Conservation (phyloP, 2,888 invertebrate species). For the Lasioglossum marginatum region DNA sequence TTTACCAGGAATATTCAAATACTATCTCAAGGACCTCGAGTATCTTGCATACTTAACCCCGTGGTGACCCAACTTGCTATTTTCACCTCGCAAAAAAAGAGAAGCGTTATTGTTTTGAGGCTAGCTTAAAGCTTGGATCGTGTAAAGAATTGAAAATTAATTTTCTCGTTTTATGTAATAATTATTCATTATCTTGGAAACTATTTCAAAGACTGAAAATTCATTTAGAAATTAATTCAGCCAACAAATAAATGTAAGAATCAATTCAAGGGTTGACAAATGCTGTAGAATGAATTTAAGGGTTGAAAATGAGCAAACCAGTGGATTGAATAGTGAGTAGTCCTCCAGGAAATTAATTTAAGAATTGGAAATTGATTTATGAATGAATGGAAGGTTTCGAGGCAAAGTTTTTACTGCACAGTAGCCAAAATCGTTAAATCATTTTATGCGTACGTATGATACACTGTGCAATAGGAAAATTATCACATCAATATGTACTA, state of each 20-base stretch:
- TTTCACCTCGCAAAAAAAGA: slow-evolving; percentile 24
- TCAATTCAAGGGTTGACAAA: neutral
- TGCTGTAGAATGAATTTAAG: neutral
- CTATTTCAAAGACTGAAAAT: neutral
- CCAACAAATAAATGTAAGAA: neutral
- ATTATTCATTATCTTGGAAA: neutral
- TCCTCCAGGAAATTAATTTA: neutral
- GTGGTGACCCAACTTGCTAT: slow-evolving; percentile 38
- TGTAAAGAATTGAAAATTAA: neutral
- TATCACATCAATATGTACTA: neutral
- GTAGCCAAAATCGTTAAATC: neutral
- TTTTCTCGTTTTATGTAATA: neutral
- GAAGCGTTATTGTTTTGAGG: neutral
- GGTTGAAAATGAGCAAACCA: neutral
- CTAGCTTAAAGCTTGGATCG: neutral
- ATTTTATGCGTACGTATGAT: neutral
- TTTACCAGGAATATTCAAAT: slow-evolving; percentile 54
- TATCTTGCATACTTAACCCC: slow-evolving; percentile 65
- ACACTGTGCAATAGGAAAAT: neutral
- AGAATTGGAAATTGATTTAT: neutral
- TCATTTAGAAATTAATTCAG: neutral
- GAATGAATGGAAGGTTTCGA: neutral
- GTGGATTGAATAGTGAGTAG: neutral
- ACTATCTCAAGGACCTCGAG: slow-evolving; percentile 59
- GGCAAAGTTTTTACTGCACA: neutral